Evolutionary conservation across 2,888 invertebrate species (phyloP).

Genomic region (Argyresthia albistria): DNA sequence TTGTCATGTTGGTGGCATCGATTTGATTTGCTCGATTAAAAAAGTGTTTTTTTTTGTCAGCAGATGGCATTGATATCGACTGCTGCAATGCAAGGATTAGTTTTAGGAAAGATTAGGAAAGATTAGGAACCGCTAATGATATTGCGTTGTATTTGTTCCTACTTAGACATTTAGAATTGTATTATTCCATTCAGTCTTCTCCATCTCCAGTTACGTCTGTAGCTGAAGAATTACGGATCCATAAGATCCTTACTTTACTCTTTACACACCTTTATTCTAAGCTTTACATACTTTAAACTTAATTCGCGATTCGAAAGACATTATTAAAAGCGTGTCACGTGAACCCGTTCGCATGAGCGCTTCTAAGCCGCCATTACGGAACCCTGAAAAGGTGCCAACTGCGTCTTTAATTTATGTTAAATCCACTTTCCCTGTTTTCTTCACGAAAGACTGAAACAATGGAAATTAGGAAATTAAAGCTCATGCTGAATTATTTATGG

Average conservation of each 20-base stretch:
- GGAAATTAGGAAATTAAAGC: slow-evolving; percentile 12
- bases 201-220: not conserved
- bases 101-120: too few relatives aligned
- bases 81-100: too few relatives aligned
- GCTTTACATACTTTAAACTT: not conserved
- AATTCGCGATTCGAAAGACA: not conserved
- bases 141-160: too few relatives aligned
- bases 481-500: not conserved
- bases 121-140: too few relatives aligned
- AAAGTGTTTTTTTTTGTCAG: not conserved
- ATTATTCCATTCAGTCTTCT: too few relatives aligned
- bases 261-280: too few relatives aligned
- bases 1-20: slow-evolving; percentile 37
- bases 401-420: slow-evolving; percentile 55
- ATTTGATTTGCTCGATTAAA: slow-evolving; percentile 37
- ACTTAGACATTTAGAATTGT: too few relatives aligned
- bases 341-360: slow-evolving; percentile 30
- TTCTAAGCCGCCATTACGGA: slow-evolving; percentile 39
- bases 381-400: slow-evolving; percentile 25
- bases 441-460: slow-evolving; percentile 26
- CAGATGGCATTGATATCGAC: too few relatives aligned
- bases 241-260: too few relatives aligned
- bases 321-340: not conserved
- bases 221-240: not conserved
- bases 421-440: slow-evolving; percentile 59